Conservation (phyloP, 2,113 vertebrate genomes). For the Aspidoscelis tigris region DNA sequence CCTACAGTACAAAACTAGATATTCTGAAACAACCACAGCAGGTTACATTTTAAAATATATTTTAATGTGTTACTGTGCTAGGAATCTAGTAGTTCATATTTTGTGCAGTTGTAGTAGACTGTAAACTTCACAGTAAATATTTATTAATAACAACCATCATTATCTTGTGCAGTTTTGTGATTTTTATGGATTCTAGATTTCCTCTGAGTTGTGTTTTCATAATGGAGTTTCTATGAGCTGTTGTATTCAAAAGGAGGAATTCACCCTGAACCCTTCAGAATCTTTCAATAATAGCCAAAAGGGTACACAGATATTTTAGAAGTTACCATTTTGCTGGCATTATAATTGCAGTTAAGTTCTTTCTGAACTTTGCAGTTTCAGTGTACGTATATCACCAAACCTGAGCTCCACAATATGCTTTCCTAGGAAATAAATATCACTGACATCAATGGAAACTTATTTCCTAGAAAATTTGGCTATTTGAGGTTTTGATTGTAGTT, state of each 20-base stretch:
- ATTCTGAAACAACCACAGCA: slow-evolving; percentile 11
- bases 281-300: background rate
- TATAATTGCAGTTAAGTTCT: background rate
- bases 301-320: background rate
- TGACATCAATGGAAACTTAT: background rate
- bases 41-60: background rate
- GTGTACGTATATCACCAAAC: background rate
- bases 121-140: slow-evolving; percentile 29
- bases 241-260: background rate
- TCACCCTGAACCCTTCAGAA: background rate
- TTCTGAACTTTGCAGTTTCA: background rate
- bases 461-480: background rate
- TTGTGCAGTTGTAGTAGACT: background rate
- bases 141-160: slow-evolving; percentile 22
- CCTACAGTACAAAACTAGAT: slow-evolving; percentile 15
- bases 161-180: slow-evolving; percentile 12
- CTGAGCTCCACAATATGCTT: background rate
- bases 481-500: background rate
- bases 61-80: slow-evolving; percentile 26
- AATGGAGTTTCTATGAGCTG: background rate
- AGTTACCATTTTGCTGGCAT: background rate
- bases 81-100: slow-evolving; percentile 37
- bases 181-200: slow-evolving; percentile 49
- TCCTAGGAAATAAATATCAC: background rate
- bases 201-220: background rate